phyloP scores from a whole-genome alignment of 2,113 vertebrate species.

The Azemiops feae region DNA sequence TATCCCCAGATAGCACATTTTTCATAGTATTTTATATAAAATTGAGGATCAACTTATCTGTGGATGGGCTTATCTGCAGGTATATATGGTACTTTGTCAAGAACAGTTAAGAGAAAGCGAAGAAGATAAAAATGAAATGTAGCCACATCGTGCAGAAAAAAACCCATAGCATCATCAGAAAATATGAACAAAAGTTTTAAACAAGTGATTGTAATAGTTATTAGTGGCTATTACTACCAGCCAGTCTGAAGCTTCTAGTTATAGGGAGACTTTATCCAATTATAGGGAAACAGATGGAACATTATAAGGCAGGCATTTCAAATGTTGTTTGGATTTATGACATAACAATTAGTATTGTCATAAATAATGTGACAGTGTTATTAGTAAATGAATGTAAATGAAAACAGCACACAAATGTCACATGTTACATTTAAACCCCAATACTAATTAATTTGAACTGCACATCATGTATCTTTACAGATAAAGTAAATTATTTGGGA shows the following conservation, averaged over 20 bases:
- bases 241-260: background rate
- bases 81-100: background rate
- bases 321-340: background rate
- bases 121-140: background rate
- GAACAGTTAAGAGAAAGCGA: background rate
- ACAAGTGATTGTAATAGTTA: background rate
- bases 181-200: background rate
- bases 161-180: background rate
- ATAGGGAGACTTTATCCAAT: background rate
- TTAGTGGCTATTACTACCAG: background rate
- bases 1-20: background rate
- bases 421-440: slow-evolving; percentile 72
- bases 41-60: background rate
- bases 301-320: background rate
- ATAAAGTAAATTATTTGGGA: slow-evolving; percentile 54
- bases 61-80: background rate
- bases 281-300: background rate
- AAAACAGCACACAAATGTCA: slow-evolving; percentile 56
- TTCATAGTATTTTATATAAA: background rate
- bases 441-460: slow-evolving; percentile 77
- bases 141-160: background rate
- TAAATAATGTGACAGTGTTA: slow-evolving; percentile 49
- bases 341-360: slow-evolving; percentile 17
- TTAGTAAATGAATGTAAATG: slow-evolving; percentile 69
- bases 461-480: slow-evolving; percentile 61